A percentile compares a stretch with the other conserved stretches of the same genome.
Conservation (phyloP, 2,797 vertebrate genomes). For the Rhynchonycteris naso region DNA sequence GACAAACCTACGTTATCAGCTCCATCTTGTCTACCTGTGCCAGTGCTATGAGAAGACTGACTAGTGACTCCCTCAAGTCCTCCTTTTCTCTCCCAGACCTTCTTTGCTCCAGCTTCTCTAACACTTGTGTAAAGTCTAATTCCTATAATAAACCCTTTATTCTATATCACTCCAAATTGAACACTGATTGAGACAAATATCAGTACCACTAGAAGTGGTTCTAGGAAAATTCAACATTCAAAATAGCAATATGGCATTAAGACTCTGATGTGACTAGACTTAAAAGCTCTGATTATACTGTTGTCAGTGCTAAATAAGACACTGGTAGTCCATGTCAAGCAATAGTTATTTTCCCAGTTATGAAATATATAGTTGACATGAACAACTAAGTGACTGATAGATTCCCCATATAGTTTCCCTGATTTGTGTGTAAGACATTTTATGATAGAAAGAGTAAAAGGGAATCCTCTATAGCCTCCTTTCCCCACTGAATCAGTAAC, state of each 20-base stretch:
- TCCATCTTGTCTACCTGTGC: background rate
- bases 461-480: background rate
- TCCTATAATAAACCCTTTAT: background rate
- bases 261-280: background rate
- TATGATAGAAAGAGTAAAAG: background rate
- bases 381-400: background rate
- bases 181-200: background rate
- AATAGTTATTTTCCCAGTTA: background rate
- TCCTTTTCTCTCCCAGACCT: background rate
- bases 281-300: background rate
- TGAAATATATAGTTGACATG: background rate
- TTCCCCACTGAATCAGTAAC: background rate
- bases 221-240: background rate
- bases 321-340: background rate
- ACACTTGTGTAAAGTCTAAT: background rate
- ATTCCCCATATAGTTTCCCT: background rate
- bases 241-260: background rate
- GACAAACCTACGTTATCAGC: background rate
- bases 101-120: background rate
- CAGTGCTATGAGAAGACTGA: background rate
- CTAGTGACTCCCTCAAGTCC: background rate
- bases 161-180: background rate
- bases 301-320: background rate
- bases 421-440: background rate
- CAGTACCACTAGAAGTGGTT: background rate